A percentile compares a stretch with the other conserved stretches of the same genome.
phyloP scores from a whole-genome alignment of 30 jellyfish, hydroid and myxozoan species.

The Aurelia sp. region DNA sequence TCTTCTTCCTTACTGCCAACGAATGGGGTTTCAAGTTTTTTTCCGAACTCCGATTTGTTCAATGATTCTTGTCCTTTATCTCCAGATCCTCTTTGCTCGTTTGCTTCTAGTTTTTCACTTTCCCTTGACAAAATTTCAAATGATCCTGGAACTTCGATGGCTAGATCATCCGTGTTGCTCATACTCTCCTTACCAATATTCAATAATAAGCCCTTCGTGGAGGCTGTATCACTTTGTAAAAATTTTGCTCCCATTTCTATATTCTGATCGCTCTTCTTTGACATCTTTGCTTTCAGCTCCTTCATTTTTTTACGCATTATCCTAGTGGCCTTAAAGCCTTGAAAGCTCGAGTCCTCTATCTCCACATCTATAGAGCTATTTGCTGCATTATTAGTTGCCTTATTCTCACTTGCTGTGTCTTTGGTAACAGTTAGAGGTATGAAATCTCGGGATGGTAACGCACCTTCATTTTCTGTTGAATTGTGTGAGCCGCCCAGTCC shows the following conservation, averaged over 20 bases:
- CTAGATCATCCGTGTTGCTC: constrained; percentile 11
- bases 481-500: too few species aligned
- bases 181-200: background rate
- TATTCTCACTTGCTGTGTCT: background rate
- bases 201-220: background rate
- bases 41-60: background rate
- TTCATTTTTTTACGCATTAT: constrained; percentile 33
- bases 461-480: too few species aligned
- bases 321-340: constrained; percentile 42
- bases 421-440: background rate
- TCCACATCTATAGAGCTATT: background rate
- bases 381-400: background rate
- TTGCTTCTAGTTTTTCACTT: constrained; percentile 6
- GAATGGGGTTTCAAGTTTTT: constrained; percentile 26
- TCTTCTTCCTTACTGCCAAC: constrained; percentile 62
- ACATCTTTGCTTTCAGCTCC: background rate
- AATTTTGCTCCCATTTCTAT: background rate
- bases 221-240: background rate
- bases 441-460: too few species aligned
- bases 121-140: constrained; percentile 37
- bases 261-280: background rate
- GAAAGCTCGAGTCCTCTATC: background rate
- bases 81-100: background rate
- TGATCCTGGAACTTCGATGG: constrained; percentile 7
- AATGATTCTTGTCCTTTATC: background rate